A percentile compares a stretch with the other conserved stretches of the same genome.
phyloP scores from a whole-genome alignment of 2,113 vertebrate genomes.

The Falcunculus frontatus region DNA sequence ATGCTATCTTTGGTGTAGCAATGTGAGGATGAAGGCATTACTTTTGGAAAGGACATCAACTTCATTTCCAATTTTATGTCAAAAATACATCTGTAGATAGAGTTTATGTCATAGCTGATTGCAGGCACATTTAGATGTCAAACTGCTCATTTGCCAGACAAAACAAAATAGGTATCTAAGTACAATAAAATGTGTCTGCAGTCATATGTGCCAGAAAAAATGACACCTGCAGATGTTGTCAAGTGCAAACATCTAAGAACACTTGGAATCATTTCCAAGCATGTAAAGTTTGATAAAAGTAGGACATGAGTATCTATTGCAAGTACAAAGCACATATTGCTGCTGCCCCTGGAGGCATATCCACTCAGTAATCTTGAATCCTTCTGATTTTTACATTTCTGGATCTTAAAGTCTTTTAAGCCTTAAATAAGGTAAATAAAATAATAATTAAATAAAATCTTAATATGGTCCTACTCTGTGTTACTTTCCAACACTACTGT shows the following conservation, averaged over 20 bases:
- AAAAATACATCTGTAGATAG: neutral
- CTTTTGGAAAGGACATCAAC: neutral
- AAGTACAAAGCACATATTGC: neutral
- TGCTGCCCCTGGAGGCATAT: neutral
- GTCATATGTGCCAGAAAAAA: neutral
- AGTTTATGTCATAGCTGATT: neutral
- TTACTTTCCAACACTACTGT: neutral
- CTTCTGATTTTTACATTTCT: neutral
- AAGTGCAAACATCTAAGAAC: neutral
- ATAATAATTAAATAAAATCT: neutral
- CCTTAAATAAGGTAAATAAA: neutral
- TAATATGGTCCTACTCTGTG: neutral
- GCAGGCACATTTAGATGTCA: neutral
- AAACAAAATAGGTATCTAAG: slow-evolving; percentile 16
- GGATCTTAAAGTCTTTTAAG: neutral
- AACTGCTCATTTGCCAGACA: neutral
- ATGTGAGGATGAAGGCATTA: neutral
- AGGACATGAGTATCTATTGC: neutral
- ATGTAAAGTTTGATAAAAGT: neutral
- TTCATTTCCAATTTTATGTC: neutral
- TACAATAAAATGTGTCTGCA: neutral
- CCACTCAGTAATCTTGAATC: neutral
- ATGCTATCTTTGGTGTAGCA: neutral
- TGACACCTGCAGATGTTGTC: neutral
- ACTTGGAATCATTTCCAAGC: neutral